These are phyloP conservation scores for Aulostomus chinensis DNA, from an alignment of 2,797 vertebrate species.

Conservation along the genomic window DNA sequence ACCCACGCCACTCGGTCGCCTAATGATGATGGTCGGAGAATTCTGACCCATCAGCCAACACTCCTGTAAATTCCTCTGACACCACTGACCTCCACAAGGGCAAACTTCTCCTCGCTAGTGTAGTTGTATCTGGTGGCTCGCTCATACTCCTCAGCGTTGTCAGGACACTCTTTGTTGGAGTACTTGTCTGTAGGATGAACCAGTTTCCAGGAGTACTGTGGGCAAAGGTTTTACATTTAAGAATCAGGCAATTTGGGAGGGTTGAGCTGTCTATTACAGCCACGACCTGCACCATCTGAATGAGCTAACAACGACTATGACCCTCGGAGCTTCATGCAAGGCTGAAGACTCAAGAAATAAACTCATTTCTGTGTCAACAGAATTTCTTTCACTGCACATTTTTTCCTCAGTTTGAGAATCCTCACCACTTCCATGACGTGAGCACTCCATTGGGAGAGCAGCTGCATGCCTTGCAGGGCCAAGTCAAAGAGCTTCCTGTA, in stretches of 20 bases:
- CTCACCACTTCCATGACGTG: slow-evolving; percentile 99
- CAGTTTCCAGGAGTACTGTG: slow-evolving; percentile 96
- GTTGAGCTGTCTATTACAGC: no score
- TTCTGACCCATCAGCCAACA: no score
- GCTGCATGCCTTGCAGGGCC: slow-evolving; percentile 94
- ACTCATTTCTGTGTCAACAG: neutral
- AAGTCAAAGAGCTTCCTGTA: slow-evolving; percentile 97
- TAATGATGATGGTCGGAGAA: neutral
- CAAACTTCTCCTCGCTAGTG: slow-evolving; percentile 97
- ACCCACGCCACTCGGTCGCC: no score
- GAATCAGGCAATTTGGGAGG: no score
- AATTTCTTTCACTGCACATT: neutral
- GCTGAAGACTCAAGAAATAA: no score
- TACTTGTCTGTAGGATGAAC: slow-evolving; percentile 99
- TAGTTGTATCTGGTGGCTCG: slow-evolving; percentile 98
- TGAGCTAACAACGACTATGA: neutral
- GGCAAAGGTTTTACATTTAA: no score
- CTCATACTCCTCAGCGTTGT: slow-evolving; percentile 97
- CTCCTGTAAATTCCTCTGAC: neutral
- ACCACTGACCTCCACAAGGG: slow-evolving; percentile 90
- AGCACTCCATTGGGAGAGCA: slow-evolving; percentile 98
- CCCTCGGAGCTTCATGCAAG: neutral
- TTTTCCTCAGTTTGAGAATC: neutral
- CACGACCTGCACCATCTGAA: no score
- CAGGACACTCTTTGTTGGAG: slow-evolving; percentile 97